Evolutionary conservation across 1,140 invertebrate species (phyloP).

Genomic region (Holcopasites calliopsidis): DNA sequence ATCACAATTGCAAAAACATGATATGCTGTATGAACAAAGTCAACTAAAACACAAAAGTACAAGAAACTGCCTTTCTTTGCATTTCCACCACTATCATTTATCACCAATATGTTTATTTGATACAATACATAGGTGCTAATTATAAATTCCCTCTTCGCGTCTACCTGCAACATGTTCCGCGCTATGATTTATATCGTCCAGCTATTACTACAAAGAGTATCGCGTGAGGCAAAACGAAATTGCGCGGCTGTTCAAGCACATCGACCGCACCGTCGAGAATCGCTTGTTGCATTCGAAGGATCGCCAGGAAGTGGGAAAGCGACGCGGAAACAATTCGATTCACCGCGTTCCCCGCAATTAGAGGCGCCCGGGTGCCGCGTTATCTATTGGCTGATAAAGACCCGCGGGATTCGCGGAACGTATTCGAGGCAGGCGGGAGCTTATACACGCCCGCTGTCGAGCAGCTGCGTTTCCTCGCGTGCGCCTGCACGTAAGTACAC

Average conservation of each 20-base stretch:
- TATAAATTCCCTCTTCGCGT: too few species aligned
- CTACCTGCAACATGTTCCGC: too few species aligned
- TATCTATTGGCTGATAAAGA: constrained; percentile 19
- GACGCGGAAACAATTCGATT: constrained; percentile 3
- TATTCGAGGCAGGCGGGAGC: constrained; percentile 13
- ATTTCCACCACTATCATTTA: too few species aligned
- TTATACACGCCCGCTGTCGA: constrained; percentile 47
- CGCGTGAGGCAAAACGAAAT: background rate
- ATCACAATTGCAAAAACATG: too few species aligned
- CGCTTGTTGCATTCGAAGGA: background rate
- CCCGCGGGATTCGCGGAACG: constrained; percentile 19
- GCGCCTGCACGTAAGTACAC: constrained; percentile 26
- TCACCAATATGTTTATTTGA: too few species aligned
- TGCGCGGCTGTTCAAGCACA: background rate
- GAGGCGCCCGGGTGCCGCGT: background rate
- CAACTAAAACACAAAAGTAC: too few species aligned
- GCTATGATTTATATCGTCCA: too few species aligned
- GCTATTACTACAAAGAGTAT: too few species aligned
- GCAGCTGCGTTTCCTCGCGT: constrained; percentile 67
- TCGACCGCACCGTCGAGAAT: background rate
- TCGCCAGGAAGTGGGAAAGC: background rate
- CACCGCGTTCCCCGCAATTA: background rate
- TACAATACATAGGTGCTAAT: too few species aligned
- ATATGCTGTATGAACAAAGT: too few species aligned
- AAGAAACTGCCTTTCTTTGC: too few species aligned